phyloP scores from a whole-genome alignment of 2,888 invertebrate genomes.

The Lymantria dispar region DNA sequence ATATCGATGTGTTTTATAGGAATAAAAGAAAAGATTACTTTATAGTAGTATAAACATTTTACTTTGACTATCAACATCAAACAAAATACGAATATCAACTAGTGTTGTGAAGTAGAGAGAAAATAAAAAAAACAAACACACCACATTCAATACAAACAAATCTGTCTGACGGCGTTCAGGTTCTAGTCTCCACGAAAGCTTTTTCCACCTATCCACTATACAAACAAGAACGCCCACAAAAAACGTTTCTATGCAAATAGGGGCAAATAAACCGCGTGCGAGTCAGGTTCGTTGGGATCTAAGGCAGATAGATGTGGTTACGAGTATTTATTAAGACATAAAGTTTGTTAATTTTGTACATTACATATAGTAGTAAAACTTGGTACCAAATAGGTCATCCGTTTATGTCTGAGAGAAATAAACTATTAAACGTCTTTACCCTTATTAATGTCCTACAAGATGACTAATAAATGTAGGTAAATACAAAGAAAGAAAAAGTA shows the following conservation, averaged over 20 bases:
- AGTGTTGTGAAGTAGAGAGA: conserved; percentile 15
- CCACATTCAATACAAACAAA: conserved; percentile 69
- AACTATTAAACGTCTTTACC: too few relatives aligned
- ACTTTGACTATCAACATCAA: conserved; percentile 14
- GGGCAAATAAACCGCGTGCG: conserved; percentile 77
- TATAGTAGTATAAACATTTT: not conserved
- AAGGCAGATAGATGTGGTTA: conserved; percentile 32
- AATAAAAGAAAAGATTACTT: too few relatives aligned
- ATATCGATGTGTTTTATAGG: too few relatives aligned
- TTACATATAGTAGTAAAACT: too few relatives aligned
- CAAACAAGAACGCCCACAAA: conserved; percentile 80
- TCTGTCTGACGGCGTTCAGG: conserved; percentile 57
- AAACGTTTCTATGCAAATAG: conserved; percentile 82
- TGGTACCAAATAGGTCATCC: too few relatives aligned
- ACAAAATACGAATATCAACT: conserved; percentile 30
- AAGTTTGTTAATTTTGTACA: not conserved
- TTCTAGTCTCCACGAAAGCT: conserved; percentile 58
- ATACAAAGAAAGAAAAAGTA: too few relatives aligned
- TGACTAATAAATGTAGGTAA: too few relatives aligned
- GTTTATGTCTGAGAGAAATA: too few relatives aligned
- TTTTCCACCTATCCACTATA: conserved; percentile 76
- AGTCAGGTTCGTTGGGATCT: conserved; percentile 50
- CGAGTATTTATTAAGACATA: conserved; percentile 16
- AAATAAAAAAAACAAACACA: conserved; percentile 38
- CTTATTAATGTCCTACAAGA: too few relatives aligned